A percentile compares a stretch with the other conserved stretches of the same genome.
Conservation (phyloP, 2,888 invertebrate genomes). For the Phoronis australis region DNA sequence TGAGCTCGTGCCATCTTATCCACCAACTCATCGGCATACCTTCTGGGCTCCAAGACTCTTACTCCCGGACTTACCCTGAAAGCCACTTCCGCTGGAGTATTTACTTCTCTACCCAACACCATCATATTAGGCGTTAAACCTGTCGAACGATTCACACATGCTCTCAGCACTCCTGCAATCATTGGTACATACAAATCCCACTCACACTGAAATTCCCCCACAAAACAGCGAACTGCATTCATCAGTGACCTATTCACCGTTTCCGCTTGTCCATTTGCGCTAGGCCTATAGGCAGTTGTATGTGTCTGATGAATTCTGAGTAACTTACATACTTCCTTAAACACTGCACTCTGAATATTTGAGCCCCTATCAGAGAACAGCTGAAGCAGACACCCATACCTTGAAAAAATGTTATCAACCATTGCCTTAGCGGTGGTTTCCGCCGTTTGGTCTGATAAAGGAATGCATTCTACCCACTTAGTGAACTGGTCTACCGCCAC, state of each 20-base stretch:
- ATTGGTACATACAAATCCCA: constrained; percentile 12
- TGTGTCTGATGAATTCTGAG: constrained; percentile 10
- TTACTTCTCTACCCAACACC: constrained; percentile 15
- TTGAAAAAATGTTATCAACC: too few species aligned
- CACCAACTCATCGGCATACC: constrained; percentile 5
- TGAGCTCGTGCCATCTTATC: constrained; percentile 8
- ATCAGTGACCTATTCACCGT: constrained; percentile 9
- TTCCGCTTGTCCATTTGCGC: constrained; percentile 15
- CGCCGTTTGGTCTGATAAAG: too few species aligned
- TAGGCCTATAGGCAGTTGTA: constrained; percentile 15
- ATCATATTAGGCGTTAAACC: constrained; percentile 13
- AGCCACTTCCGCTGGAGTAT: constrained; percentile 6
- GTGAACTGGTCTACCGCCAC: too few species aligned
- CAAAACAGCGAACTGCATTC: constrained; percentile 11
- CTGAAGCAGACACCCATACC: too few species aligned
- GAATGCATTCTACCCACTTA: too few species aligned
- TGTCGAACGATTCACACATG: constrained; percentile 10
- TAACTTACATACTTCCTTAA: too few species aligned
- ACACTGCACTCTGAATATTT: too few species aligned
- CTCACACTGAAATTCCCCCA: constrained; percentile 5
- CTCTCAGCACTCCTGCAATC: constrained; percentile 6
- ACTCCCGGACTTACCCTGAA: too few species aligned
- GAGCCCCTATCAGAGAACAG: too few species aligned
- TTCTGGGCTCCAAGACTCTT: constrained; percentile 1
- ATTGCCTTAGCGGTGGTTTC: too few species aligned